Evolutionary conservation across 2,797 vertebrate genomes (phyloP).

Genomic region (Brachymystax lenok): DNA sequence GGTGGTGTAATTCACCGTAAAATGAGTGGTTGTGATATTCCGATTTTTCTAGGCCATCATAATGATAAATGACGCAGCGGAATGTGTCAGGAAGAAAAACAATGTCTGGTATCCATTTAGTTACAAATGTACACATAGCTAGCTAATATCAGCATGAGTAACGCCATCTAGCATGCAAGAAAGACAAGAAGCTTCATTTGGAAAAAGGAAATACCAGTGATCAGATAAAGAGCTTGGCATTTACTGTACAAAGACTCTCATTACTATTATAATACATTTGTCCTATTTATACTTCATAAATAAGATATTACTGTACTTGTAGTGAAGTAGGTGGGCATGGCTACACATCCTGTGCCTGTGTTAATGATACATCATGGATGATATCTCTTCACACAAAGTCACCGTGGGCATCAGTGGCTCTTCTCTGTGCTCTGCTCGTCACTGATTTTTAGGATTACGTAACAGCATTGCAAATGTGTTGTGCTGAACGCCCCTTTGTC

Average conservation of each 20-base stretch:
- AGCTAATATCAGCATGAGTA: slow-evolving; percentile 25
- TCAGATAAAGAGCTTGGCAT: slow-evolving; percentile 14
- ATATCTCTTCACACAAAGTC: slow-evolving; percentile 8
- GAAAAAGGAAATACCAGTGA: background rate
- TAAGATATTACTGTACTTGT: background rate
- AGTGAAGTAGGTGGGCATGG: background rate
- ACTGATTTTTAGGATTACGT: slow-evolving; percentile 47
- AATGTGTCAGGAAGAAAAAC: slow-evolving; percentile 34
- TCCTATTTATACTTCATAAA: slow-evolving; percentile 5
- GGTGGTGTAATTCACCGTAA: slow-evolving; percentile 38
- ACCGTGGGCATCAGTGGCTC: slow-evolving; percentile 27
- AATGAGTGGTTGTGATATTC: slow-evolving; percentile 16
- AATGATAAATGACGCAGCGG: slow-evolving; percentile 44
- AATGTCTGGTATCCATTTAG: slow-evolving; percentile 28
- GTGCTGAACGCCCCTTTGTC: slow-evolving; percentile 28
- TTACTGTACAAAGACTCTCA: slow-evolving; percentile 34
- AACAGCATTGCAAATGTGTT: slow-evolving; percentile 47
- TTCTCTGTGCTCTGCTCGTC: slow-evolving; percentile 38
- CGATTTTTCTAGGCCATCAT: slow-evolving; percentile 45
- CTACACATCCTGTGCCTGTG: background rate
- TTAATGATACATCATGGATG: slow-evolving; percentile 57
- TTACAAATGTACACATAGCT: slow-evolving; percentile 32
- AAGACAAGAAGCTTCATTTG: slow-evolving; percentile 6
- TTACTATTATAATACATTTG: background rate
- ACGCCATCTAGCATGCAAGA: background rate